phyloP scores from a whole-genome alignment of 1,140 invertebrate genomes.

The Ips typographus region DNA sequence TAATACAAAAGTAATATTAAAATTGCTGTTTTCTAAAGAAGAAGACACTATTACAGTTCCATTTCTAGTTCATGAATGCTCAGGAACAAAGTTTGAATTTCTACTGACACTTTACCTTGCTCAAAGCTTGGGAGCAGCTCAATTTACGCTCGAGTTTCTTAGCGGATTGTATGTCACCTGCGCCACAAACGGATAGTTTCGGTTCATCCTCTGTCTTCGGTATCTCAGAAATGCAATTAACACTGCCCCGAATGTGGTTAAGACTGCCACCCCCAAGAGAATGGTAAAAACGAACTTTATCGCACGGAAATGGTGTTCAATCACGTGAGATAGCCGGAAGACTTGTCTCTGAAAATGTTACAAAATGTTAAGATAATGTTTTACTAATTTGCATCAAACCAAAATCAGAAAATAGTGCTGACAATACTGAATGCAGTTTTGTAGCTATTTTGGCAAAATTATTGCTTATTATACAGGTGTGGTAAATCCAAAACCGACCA shows the following conservation, averaged over 20 bases:
- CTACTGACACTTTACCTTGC: neutral
- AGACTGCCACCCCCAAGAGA: constrained; percentile 2
- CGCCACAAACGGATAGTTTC: constrained; percentile 33
- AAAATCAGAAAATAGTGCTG: too few species aligned
- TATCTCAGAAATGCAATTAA: constrained; percentile 30
- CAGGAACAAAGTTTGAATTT: too few species aligned
- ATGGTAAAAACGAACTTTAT: constrained; percentile 25
- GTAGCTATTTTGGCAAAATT: too few species aligned
- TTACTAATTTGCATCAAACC: too few species aligned
- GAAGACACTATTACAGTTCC: too few species aligned
- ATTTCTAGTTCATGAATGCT: too few species aligned
- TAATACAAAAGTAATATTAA: too few species aligned
- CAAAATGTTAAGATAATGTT: too few species aligned
- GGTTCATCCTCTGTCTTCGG: constrained; percentile 30
- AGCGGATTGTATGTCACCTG: constrained; percentile 40
- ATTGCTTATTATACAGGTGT: too few species aligned
- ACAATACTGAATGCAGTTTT: too few species aligned
- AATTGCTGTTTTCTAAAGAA: too few species aligned
- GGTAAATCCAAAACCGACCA: too few species aligned
- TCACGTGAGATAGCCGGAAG: constrained; percentile 6
- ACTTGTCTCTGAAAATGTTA: constrained; percentile 3
- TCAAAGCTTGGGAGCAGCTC: neutral
- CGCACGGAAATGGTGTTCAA: constrained; percentile 22
- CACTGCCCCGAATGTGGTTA: constrained; percentile 12
- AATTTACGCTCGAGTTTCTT: constrained; percentile 9